These are phyloP conservation scores for Bubalus kerabau DNA, from an alignment of 2,113 vertebrate species.

Conservation along the genomic window DNA sequence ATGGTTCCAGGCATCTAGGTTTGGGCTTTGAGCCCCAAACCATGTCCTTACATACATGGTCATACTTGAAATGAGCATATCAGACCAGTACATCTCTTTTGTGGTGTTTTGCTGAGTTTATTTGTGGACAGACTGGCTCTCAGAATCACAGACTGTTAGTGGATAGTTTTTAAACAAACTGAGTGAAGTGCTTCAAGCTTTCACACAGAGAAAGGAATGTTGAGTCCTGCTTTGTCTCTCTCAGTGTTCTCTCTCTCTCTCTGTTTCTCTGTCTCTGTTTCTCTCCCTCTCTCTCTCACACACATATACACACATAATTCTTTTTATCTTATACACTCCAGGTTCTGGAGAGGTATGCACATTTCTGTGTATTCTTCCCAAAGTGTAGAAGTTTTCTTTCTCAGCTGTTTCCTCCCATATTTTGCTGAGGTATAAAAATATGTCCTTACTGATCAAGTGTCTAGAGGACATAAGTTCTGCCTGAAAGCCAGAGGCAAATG, in stretches of 20 bases:
- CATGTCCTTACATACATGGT: background rate
- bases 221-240: background rate
- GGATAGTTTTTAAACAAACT: background rate
- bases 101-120: background rate
- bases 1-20: background rate
- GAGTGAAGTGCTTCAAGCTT: background rate
- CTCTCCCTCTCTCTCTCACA: background rate
- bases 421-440: background rate
- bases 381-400: background rate
- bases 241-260: background rate
- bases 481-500: background rate
- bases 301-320: background rate
- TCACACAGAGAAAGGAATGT: background rate
- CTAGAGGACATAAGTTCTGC: background rate
- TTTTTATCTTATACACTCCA: background rate
- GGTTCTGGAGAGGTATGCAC: background rate
- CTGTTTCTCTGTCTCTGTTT: too few relatives aligned
- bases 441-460: background rate
- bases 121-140: background rate
- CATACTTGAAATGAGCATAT: background rate
- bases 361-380: background rate
- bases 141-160: background rate
- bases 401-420: background rate
- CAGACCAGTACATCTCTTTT: background rate
- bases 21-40: background rate